Conservation (phyloP, 2,113 vertebrate species). For the Daubentonia madagascariensis region DNA sequence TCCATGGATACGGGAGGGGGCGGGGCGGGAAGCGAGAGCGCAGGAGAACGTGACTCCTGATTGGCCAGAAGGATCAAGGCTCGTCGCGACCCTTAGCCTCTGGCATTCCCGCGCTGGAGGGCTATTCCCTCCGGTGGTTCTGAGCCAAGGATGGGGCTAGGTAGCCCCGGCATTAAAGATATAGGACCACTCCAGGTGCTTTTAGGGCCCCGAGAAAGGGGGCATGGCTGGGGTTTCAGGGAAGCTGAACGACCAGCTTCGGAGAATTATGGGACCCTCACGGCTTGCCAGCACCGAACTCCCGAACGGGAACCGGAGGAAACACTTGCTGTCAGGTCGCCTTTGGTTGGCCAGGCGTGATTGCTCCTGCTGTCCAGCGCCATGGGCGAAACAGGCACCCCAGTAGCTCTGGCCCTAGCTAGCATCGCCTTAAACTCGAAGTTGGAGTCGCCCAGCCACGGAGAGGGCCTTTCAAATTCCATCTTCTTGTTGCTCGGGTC, state of each 20-base stretch:
- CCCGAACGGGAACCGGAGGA: neutral
- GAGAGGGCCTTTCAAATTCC: neutral
- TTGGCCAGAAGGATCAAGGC: neutral
- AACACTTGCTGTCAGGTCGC: neutral
- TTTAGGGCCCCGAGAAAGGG: neutral
- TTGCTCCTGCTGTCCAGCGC: neutral
- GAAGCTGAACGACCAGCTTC: neutral
- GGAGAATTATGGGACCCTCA: neutral
- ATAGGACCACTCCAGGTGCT: too few relatives aligned
- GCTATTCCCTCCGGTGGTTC: accelerated
- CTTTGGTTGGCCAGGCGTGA: neutral
- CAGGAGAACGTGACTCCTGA: neutral
- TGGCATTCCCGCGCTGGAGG: accelerated
- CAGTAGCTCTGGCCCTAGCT: neutral
- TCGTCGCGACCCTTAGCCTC: accelerated
- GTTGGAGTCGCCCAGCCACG: neutral
- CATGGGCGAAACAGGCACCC: accelerated
- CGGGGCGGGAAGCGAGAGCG: neutral
- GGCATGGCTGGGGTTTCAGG: neutral
- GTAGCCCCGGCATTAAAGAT: accelerated
- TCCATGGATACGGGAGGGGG: conserved; percentile 13
- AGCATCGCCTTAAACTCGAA: neutral
- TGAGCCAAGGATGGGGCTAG: accelerated
- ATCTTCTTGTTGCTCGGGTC: neutral
- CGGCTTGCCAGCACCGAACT: neutral